Percentiles rank a stretch among this genome's conserved stretches.
phyloP scores from a whole-genome alignment of 2,113 vertebrate species.

The Copsychus sechellarum region DNA sequence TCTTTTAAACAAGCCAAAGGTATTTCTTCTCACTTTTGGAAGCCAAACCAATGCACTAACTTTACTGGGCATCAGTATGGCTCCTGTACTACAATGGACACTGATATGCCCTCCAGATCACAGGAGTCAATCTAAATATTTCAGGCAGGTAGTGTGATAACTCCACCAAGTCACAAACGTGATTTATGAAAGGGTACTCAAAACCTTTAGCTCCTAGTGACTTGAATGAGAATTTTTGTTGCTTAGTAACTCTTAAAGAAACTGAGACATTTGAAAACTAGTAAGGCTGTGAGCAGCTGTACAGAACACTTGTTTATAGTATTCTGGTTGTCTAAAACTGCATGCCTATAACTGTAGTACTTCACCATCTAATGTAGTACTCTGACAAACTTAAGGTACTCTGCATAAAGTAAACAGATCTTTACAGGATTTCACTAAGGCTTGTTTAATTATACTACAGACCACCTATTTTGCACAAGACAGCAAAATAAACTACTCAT shows the following conservation, averaged over 20 bases:
- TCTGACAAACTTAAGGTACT: not conserved
- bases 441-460: not conserved
- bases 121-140: not conserved
- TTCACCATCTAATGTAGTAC: not conserved
- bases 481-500: not conserved
- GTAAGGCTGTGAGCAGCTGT: not conserved
- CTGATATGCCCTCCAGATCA: not conserved
- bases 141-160: not conserved
- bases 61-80: not conserved
- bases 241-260: slow-evolving; percentile 39
- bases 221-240: slow-evolving; percentile 41
- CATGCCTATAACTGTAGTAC: not conserved
- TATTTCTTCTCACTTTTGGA: not conserved
- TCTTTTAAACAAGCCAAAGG: not conserved
- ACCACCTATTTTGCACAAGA: not conserved
- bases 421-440: not conserved
- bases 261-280: not conserved
- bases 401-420: not conserved
- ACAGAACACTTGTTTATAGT: not conserved
- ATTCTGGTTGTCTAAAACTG: not conserved
- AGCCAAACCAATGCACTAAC: not conserved
- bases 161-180: not conserved
- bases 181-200: slow-evolving; percentile 8
- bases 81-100: not conserved
- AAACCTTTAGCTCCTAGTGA: not conserved